Conservation (phyloP, 2,113 vertebrate genomes). For the Gorilla gorilla region DNA sequence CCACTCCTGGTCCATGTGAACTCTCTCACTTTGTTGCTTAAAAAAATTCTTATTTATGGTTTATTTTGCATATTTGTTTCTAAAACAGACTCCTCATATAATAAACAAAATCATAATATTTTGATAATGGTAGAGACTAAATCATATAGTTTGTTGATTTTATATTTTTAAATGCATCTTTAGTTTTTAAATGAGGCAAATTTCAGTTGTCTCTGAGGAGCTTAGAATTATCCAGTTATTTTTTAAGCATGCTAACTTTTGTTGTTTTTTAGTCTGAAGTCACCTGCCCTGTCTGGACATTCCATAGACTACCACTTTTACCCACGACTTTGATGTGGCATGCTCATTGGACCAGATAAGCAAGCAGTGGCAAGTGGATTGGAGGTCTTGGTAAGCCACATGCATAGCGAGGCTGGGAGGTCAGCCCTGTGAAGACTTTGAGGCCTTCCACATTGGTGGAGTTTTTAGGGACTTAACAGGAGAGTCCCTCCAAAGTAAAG, state of each 20-base stretch:
- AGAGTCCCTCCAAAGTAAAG: not conserved
- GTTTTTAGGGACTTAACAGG: not conserved
- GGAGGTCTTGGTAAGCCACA: not conserved
- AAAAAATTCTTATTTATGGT: not conserved
- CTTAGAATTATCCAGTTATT: not conserved
- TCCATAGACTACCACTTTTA: too few species aligned
- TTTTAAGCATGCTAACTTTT: not conserved
- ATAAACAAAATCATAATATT: not conserved
- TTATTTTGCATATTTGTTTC: conserved; percentile 18
- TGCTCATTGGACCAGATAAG: not conserved
- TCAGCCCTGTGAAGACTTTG: not conserved
- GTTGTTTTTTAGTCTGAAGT: not conserved
- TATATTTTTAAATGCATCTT: not conserved
- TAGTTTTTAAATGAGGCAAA: conserved; percentile 22
- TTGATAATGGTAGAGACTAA: not conserved
- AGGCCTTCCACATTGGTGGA: not conserved
- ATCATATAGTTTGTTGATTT: not conserved
- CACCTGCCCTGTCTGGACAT: not conserved
- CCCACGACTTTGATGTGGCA: not conserved
- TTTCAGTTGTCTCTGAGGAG: not conserved
- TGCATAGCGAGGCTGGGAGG: too few species aligned
- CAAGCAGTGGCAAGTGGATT: not conserved
- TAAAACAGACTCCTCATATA: not conserved
- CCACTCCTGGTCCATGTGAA: not conserved
- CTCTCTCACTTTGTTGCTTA: not conserved